Conservation (phyloP, 2,888 invertebrate species). For the Hydroisotoma schaefferi region DNA sequence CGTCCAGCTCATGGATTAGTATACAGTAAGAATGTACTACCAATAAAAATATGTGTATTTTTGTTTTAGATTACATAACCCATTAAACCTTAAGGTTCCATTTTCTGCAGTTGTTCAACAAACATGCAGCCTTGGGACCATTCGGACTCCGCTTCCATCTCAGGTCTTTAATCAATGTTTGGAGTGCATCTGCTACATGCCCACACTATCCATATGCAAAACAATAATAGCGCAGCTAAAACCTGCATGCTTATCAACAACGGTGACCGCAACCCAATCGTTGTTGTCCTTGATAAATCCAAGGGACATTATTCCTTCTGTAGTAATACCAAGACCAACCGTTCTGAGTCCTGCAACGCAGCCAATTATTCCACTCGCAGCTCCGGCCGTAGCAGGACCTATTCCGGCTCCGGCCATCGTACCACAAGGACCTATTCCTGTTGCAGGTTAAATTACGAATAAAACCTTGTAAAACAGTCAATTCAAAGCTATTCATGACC, state of each 20-base stretch:
- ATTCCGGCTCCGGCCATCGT: not conserved
- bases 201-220: constrained; percentile 36
- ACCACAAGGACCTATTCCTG: not conserved
- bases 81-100: not conserved
- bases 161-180: constrained; percentile 34
- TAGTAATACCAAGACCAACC: constrained; percentile 6
- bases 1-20: not conserved
- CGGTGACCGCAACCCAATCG: constrained; percentile 6
- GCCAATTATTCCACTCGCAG: constrained; percentile 2
- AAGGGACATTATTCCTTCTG: no score
- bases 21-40: not conserved
- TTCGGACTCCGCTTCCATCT: constrained; percentile 30
- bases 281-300: constrained; percentile 10
- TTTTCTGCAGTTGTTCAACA: not conserved
- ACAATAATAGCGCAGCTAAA: constrained; percentile 27
- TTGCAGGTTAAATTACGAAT: not conserved
- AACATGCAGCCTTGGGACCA: constrained; percentile 25
- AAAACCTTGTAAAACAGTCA: not conserved
- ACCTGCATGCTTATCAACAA: constrained; percentile 25
- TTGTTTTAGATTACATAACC: not conserved
- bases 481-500: no score
- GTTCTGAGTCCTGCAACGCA: not conserved
- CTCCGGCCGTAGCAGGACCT: not conserved
- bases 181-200: constrained; percentile 36
- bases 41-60: not conserved